Evolutionary conservation across 2,113 vertebrate genomes (phyloP).

Genomic region (Corythoichthys intestinalis): DNA sequence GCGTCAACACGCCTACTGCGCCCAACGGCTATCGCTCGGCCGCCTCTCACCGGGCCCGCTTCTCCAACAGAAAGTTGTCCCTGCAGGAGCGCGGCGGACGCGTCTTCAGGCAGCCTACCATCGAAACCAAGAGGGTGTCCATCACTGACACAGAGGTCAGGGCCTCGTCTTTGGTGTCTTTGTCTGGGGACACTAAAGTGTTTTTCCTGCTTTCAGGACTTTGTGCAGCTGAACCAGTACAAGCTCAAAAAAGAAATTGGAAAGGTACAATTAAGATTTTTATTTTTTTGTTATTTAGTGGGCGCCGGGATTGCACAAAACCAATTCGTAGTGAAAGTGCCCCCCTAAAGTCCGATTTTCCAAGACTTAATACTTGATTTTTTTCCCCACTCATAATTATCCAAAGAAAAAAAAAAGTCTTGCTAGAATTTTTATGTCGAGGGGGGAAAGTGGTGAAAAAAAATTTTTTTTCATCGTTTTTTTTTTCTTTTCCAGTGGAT

Average conservation of each 20-base stretch:
- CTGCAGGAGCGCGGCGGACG: constrained; percentile 85
- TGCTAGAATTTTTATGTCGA: too few relatives aligned
- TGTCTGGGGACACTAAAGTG: too few relatives aligned
- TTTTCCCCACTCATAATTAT: too few relatives aligned
- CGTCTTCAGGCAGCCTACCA: constrained; percentile 80
- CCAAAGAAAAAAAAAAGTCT: too few relatives aligned
- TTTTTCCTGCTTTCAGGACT: constrained; percentile 74
- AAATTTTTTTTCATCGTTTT: too few relatives aligned
- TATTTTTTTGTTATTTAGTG: not conserved
- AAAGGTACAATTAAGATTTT: constrained; percentile 73
- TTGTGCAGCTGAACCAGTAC: constrained; percentile 92
- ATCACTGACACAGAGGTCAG: constrained; percentile 84
- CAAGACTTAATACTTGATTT: too few relatives aligned
- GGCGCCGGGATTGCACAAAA: not conserved
- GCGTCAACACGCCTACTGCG: constrained; percentile 27
- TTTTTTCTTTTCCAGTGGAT: too few relatives aligned
- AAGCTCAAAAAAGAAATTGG: constrained; percentile 90
- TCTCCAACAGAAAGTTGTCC: constrained; percentile 85
- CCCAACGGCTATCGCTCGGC: constrained; percentile 37
- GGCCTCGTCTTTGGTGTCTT: too few relatives aligned
- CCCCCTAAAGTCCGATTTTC: too few relatives aligned
- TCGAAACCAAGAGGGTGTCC: constrained; percentile 88
- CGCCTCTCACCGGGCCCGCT: constrained; percentile 53
- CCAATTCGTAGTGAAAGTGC: too few relatives aligned
- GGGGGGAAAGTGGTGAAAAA: too few relatives aligned